Base-by-base conservation (phyloP, 2,888 invertebrate genomes). In the Phortica okadai region DNA sequence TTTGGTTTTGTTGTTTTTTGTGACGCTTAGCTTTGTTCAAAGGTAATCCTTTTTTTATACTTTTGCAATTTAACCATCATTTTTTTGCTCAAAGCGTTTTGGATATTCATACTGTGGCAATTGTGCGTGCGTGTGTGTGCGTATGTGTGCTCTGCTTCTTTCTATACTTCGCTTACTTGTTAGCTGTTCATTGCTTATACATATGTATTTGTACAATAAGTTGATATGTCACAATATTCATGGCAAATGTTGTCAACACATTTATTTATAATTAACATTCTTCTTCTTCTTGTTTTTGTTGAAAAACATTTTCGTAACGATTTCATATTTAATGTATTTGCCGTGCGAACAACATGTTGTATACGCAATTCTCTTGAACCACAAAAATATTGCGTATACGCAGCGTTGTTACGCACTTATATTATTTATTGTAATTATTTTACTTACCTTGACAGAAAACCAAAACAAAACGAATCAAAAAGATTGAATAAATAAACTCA, bases 51-150 rank as follows among this genome's bases (percentile, higher is more conserved):
- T 33, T 33, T 33, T 4, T 33, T 33, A 33, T 33, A 33, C 33
- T 33, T 33, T 33, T 4, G 33, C 33, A 2, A 33, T 33, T 33
- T 33, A 1, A 33, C 33, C 33, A 33, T 4, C 33, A 33, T 5
- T 33, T 5, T 33, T 33, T 5, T 33, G 33, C 33, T 33, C 2
- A 33, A 33, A 33, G 4, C 33, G 3, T 33, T 33, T 21, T 14
- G 6, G 2, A 54, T 2, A 54, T 54, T 11, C 6, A 54, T 5
- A n/a, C 54, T 54, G 3, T 54, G 54, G 33, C 78, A 78, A 76
- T 76, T 79, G 70, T 76, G 76, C 75, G 77, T 77, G 75, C 14
- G 25, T 62, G 45, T 67, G 44, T 76, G 25, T 25, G 25, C 21
- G 16, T 64, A 54, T 75, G 76, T 74, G 50, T 1, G 21, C 21